Percentiles rank a stretch among this genome's conserved stretches.
Evolutionary conservation across 2,797 vertebrate species (phyloP).

Genomic region (Galagoides demidoff): DNA sequence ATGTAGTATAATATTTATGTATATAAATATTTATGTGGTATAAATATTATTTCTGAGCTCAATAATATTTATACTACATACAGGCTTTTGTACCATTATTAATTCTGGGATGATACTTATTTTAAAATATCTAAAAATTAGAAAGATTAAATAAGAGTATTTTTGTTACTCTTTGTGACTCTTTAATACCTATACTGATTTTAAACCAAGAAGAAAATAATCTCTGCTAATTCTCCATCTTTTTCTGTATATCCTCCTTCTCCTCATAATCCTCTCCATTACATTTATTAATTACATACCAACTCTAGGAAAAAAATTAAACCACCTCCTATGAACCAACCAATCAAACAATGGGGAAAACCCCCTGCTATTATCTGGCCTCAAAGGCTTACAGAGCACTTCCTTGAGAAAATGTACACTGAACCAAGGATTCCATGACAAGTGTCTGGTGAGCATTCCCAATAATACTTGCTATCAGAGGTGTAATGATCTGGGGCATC

Average conservation of each 20-base stretch:
- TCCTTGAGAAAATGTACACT: background rate
- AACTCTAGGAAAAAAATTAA: background rate
- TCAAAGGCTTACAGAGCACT: background rate
- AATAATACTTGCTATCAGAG: background rate
- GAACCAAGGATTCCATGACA: background rate
- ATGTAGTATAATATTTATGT: too few relatives aligned
- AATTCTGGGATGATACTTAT: background rate
- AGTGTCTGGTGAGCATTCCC: background rate
- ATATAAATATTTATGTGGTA: too few relatives aligned
- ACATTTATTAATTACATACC: background rate
- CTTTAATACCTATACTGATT: background rate
- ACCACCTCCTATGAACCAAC: background rate
- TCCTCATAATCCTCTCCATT: background rate
- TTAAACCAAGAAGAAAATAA: background rate
- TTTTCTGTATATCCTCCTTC: background rate
- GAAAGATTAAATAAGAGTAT: background rate
- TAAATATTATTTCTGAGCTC: background rate
- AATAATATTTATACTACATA: background rate
- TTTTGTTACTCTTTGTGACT: background rate
- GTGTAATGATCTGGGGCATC: background rate
- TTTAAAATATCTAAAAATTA: background rate
- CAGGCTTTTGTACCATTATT: background rate
- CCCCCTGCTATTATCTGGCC: background rate
- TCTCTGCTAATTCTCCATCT: background rate
- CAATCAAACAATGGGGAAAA: background rate